Conservation (phyloP, 2,113 vertebrate genomes). For the Trichomycterus rosablanca region DNA sequence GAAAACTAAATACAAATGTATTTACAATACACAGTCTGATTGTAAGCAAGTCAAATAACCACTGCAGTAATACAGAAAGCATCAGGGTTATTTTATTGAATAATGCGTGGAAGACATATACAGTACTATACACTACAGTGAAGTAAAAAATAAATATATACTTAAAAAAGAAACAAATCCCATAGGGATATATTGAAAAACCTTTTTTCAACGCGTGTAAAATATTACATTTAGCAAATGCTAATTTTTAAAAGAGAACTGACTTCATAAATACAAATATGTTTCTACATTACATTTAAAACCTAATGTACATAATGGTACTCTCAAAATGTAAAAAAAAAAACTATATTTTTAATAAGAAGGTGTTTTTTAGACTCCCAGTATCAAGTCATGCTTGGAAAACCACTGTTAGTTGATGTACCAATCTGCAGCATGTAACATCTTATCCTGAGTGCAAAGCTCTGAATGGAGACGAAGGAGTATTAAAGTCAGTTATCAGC, state of each 20-base stretch:
- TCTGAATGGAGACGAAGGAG: slow-evolving; percentile 55
- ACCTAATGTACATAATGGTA: slow-evolving; percentile 68
- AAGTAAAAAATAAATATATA: slow-evolving; percentile 79
- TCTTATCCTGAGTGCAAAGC: slow-evolving; percentile 82
- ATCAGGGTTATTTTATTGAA: slow-evolving; percentile 86
- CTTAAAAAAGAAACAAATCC: slow-evolving; percentile 77
- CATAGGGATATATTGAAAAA: slow-evolving; percentile 99
- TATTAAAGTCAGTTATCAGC: slow-evolving; percentile 59
- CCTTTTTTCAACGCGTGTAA: slow-evolving; percentile 67
- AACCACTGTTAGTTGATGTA: slow-evolving; percentile 56
- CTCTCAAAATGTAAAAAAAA: slow-evolving; percentile 46
- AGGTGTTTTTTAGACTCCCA: slow-evolving; percentile 25
- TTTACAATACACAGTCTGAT: no score
- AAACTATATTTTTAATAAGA: slow-evolving; percentile 50
- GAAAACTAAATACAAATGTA: no score
- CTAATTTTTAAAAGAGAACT: slow-evolving; percentile 79
- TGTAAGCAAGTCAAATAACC: no score
- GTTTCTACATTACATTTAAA: slow-evolving; percentile 70
- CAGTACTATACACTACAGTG: slow-evolving; percentile 85
- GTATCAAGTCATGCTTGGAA: slow-evolving; percentile 37
- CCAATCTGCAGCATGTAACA: slow-evolving; percentile 70
- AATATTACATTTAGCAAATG: slow-evolving; percentile 79
- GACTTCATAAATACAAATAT: slow-evolving; percentile 87
- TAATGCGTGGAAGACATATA: slow-evolving; percentile 79
- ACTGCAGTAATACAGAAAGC: slow-evolving; percentile 68